These are phyloP conservation scores for Paracyclopina nana DNA, from an alignment of 1,140 invertebrate species.

Conservation along the genomic window DNA sequence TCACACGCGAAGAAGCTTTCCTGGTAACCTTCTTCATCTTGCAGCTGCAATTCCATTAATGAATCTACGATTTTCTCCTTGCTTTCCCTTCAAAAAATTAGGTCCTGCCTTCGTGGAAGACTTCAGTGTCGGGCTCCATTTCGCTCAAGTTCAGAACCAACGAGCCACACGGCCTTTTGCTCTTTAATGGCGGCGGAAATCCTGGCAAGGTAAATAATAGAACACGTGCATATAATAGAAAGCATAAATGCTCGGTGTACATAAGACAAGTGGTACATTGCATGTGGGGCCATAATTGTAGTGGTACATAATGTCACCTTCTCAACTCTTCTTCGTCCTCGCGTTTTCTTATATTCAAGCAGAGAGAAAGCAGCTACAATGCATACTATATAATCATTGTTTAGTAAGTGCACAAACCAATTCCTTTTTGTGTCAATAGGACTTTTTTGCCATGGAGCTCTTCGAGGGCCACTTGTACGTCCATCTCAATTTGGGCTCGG, in stretches of 20 bases:
- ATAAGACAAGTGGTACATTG: too few relatives aligned
- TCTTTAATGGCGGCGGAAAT: constrained; percentile 57
- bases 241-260: too few relatives aligned
- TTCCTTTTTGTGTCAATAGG: constrained; percentile 36
- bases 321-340: too few relatives aligned
- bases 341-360: constrained; percentile 1
- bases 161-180: constrained; percentile 74
- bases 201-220: constrained; percentile 7
- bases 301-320: too few relatives aligned
- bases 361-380: background rate
- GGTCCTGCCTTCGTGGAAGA: constrained; percentile 70
- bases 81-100: constrained; percentile 27
- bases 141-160: constrained; percentile 84
- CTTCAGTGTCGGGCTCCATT: constrained; percentile 59
- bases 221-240: too few relatives aligned
- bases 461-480: constrained; percentile 79
- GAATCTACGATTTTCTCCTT: background rate
- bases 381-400: background rate
- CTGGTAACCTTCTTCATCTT: background rate
- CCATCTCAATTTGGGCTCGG: constrained; percentile 77
- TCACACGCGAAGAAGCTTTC: constrained; percentile 7
- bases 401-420: background rate
- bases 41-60: background rate
- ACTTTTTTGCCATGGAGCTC: constrained; percentile 82
- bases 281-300: too few relatives aligned